phyloP scores from a whole-genome alignment of 2,797 vertebrate genomes.

The Hypotaenidia okinawae region DNA sequence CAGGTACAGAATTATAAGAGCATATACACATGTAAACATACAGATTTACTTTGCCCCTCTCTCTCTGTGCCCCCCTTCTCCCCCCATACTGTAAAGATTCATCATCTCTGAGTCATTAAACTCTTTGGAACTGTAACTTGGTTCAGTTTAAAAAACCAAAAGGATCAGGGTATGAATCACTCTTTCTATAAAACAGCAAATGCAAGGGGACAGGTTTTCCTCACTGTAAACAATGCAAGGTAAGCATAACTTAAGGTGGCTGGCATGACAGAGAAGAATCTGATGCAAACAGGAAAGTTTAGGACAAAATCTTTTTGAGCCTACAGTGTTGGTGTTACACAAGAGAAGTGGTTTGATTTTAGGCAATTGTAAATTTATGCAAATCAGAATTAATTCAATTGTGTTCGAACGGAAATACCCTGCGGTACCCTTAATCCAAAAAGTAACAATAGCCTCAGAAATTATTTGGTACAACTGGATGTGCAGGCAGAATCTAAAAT shows the following conservation, averaged over 20 bases:
- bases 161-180: neutral
- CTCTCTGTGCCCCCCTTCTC: neutral
- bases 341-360: neutral
- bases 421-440: neutral
- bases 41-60: neutral
- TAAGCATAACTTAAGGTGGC: neutral
- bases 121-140: neutral
- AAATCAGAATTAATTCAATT: neutral
- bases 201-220: neutral
- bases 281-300: neutral
- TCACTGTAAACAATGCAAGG: neutral
- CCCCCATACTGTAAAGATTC: neutral
- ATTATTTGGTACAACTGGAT: neutral
- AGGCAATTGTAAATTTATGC: neutral
- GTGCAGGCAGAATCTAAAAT: neutral
- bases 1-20: neutral
- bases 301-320: neutral
- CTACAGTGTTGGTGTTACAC: neutral
- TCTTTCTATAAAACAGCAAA: neutral
- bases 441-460: neutral
- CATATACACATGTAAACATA: neutral
- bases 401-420: neutral
- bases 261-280: neutral
- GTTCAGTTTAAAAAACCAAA: neutral
- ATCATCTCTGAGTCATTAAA: constrained; percentile 12